These are phyloP conservation scores for Theocolax elegans DNA, from an alignment of 1,140 invertebrate species.

Conservation along the genomic window DNA sequence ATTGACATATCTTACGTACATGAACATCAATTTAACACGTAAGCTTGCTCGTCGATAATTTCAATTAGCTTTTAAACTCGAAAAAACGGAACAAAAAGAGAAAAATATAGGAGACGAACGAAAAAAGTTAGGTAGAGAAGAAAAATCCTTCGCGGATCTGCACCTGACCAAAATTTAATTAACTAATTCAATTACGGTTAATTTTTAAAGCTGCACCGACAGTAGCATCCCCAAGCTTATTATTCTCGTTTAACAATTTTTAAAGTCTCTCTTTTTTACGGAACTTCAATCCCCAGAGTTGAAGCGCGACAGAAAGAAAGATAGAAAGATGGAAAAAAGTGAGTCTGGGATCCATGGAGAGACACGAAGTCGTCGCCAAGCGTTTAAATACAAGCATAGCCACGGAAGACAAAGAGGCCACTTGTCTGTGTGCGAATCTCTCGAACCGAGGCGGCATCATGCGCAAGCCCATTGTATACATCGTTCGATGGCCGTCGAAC, in stretches of 20 bases:
- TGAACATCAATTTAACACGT: constrained; percentile 26
- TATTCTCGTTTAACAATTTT: constrained; percentile 49
- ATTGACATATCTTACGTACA: not conserved
- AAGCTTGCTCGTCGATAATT: constrained; percentile 47
- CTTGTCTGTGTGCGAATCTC: too few relatives aligned
- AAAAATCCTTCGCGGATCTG: not conserved
- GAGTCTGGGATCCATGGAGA: too few relatives aligned
- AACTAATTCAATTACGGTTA: constrained; percentile 32
- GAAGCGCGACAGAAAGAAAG: too few relatives aligned
- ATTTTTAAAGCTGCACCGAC: constrained; percentile 5
- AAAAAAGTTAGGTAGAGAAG: not conserved
- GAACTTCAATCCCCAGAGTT: constrained; percentile 37
- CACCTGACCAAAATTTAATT: constrained; percentile 31
- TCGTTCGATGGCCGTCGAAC: constrained; percentile 43
- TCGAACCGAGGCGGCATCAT: constrained; percentile 4
- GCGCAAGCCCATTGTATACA: constrained; percentile 29
- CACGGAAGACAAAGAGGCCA: constrained; percentile 34
- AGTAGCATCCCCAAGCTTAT: constrained; percentile 27
- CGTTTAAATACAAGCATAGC: not conserved
- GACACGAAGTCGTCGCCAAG: too few relatives aligned
- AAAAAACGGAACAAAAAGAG: not conserved
- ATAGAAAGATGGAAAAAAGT: too few relatives aligned
- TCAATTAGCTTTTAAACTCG: constrained; percentile 38
- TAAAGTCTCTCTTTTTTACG: constrained; percentile 38
- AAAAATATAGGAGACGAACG: not conserved